Evolutionary conservation across 2,888 invertebrate species (phyloP), one percentile per base, ranked within the genome.

Genomic region (Alsophila aescularia): DNA sequence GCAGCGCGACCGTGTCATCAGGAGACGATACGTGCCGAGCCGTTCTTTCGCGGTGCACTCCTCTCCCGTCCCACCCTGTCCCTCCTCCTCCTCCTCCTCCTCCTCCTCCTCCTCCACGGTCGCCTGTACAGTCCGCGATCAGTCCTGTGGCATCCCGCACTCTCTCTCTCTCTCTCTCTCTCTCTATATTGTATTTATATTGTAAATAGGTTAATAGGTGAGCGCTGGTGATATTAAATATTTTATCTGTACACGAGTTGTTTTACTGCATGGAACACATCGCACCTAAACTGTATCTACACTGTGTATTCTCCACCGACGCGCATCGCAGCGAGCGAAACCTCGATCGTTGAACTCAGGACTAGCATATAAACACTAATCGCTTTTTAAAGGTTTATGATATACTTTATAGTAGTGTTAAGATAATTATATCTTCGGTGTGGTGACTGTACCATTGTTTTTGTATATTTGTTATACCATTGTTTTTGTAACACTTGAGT

Each of bases 121-220:
- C 79, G 75, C 73, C 66, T 85, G 86, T 85, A 86, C 87, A 85
- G 85, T 79, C 79, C 79, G 79, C 79, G 80, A 70, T 66, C 64
- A 39, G 16, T 39, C 47, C 58, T 43, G 42, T 58, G 40, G 18
- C 47, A 27, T 60, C 60, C 32, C 37, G 40, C 49, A 36, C 54
- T 43, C 57, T 55, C n/a, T n/a, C n/a, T n/a, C n/a, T n/a, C n/a
- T 60, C 60, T 31, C 37, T 39, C 49, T 35, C 54, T 43, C 57
- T 55, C 58, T 59, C 52, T 54, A 55, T 62, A 62, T 69, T 85
- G 80, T 89, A 90, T 90, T 88, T 89, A 90, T 89, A 81, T 75
- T 90, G 90, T 90, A 90, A 89, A 90, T 90, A 90, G 87, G 79
- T 77, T 79, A n/a, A n/a, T 82, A 90, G 89, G 82, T 85, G 86